Base-by-base conservation (phyloP, 2,888 invertebrate genomes). In the Cacoxenus indagator region DNA sequence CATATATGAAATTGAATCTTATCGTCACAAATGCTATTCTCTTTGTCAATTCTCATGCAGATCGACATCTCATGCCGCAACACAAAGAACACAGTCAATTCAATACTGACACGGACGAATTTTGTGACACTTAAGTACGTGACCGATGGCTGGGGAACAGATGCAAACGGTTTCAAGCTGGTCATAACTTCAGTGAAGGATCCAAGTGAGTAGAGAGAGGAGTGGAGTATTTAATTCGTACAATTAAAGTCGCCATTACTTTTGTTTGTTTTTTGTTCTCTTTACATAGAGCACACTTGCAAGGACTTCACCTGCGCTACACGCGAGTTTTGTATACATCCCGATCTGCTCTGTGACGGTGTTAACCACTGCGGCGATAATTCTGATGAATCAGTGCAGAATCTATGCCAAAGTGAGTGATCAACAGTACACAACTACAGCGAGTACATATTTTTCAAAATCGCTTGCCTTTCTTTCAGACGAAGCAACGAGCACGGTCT, bases 131-230 rank as follows among this genome's bases (percentile, higher is more conserved):
- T 97, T 81, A 96, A 95, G 89, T 97, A 96, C 90, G 94, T 95
- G 85, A 96, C 97, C 65, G 96, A 97, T 89, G 93, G 92, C 85
- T 96, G 96, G 95, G 96, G 96, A 75, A 96, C 96, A 73, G 94
- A 95, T 88, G 92, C 93, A 83, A 96, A 96, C 89, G 96, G 96
- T 83, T 97, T 97, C 91, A 94, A 94, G 84, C 92, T 97, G 85
- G 94, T 97, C 89, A 95, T 97, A 90, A 97, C 97, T 74, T 95
- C 96, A 81, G 95, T 96, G 86, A 97, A 96, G 89, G 96, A 96
- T 91, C 94, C 95, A 85, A 95, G 96, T 96, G 89, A 95, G 95
- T 94, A 89, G 48, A 14, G 0, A 29, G 37, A 55, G 22, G 45
- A 57, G 57, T 57, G 37, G 51, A 64, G 45, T 37, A 11, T 37